Evolutionary conservation across 2,113 vertebrate genomes (phyloP).

Genomic region (Paracanthobrama guichenoti): DNA sequence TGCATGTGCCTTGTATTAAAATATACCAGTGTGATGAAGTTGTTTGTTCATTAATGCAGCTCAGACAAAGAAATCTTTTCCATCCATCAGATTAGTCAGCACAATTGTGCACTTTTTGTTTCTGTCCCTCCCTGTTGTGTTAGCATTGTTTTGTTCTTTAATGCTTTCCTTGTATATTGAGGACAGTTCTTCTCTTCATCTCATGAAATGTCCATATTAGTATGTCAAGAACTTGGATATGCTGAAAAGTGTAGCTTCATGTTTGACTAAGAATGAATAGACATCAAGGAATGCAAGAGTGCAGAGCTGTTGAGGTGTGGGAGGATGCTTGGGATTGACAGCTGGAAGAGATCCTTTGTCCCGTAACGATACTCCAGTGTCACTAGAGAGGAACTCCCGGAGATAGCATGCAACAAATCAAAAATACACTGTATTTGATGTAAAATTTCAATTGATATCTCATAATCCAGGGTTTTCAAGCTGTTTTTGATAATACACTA

Average conservation of each 20-base stretch:
- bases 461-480: neutral
- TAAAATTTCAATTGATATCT: neutral
- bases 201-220: neutral
- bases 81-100: constrained; percentile 13
- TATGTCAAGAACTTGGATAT: neutral
- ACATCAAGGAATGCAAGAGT: neutral
- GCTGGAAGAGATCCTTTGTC: constrained; percentile 31
- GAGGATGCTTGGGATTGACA: constrained; percentile 7
- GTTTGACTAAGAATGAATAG: constrained; percentile 1
- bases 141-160: neutral
- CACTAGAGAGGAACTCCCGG: neutral
- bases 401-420: neutral
- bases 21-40: constrained; percentile 10
- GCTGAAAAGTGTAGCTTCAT: neutral
- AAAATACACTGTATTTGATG: neutral
- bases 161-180: neutral
- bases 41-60: constrained; percentile 30
- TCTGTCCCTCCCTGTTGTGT: neutral
- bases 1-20: constrained; percentile 10
- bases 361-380: neutral
- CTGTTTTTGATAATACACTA: neutral
- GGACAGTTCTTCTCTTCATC: neutral
- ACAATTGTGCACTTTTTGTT: neutral
- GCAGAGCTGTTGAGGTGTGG: constrained; percentile 12
- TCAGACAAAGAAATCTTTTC: constrained; percentile 25